Evolutionary conservation across 2,113 vertebrate species (phyloP).

Genomic region (Chionis minor): DNA sequence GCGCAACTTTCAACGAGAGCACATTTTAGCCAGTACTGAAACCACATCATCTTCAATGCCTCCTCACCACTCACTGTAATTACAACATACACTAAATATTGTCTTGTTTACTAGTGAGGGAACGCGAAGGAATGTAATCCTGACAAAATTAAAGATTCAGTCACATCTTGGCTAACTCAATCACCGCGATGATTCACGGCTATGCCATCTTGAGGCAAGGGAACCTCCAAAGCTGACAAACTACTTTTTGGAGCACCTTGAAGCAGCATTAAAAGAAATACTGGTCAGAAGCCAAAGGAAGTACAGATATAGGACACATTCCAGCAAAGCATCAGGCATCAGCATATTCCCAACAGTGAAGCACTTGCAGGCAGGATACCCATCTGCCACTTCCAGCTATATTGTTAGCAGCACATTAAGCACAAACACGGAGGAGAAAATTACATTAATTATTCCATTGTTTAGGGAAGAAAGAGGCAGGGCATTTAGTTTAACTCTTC

Average conservation of each 20-base stretch:
- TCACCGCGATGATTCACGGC: conserved; percentile 1
- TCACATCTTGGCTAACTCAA: not conserved
- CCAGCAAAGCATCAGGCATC: conserved; percentile 21
- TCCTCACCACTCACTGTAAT: not conserved
- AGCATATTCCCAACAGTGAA: not conserved
- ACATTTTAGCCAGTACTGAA: not conserved
- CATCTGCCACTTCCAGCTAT: conserved; percentile 47
- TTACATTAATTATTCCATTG: not conserved
- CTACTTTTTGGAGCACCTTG: conserved; percentile 20
- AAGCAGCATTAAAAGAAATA: not conserved
- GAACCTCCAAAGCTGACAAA: conserved; percentile 21
- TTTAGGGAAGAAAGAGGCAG: not conserved
- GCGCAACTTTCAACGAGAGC: not conserved
- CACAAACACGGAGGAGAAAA: not conserved
- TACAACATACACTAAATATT: not conserved
- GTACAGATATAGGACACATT: not conserved
- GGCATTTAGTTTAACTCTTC: not conserved
- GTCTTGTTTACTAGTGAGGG: not conserved
- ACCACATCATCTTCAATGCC: not conserved
- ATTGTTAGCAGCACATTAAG: not conserved
- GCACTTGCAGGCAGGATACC: not conserved
- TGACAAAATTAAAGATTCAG: conserved; percentile 42
- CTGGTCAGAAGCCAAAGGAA: conserved; percentile 18
- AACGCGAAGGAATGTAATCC: conserved; percentile 16
- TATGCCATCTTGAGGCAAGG: not conserved